Evolutionary conservation across 2,113 vertebrate species (phyloP), one percentile per base, ranked within the genome.

Genomic region (Nothocercus julius): DNA sequence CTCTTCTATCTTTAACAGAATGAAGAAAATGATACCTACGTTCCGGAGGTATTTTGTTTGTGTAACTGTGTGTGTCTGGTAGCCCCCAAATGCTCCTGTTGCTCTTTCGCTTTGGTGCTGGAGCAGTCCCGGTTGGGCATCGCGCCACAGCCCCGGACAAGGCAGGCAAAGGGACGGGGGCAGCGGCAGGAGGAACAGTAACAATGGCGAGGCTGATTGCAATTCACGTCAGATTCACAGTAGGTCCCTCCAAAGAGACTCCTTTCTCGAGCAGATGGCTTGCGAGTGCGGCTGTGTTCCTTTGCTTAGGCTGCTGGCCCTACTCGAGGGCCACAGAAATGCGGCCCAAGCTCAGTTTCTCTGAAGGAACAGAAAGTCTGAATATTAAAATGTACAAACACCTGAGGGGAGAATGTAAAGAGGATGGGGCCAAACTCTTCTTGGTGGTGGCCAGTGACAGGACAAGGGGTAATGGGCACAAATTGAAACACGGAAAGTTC

Each of bases 81-180:
- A 9, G 25, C 19, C 11, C 18, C 0, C 1, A 14, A 5, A 2
- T 25, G 45, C 36, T 3, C 62, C 1, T 0, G 2, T 0, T 5
- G 16, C 51, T 34, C 73, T 32, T 30, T 32, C 11, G 42, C 19
- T 30, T 14, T 45, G 20, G 7, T 68, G 30, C 4, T 19, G 40
- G 44, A 15, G 42, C 66, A 24, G 28, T 13, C 66, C 66, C 66
- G 6, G 20, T 10, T 15, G 47, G 36, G 47, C 28, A 42, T 17
- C 16, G 4, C 21, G n/a, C 0, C 1, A 18, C 36, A 30, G 40
- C 32, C 20, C 53, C 14, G 15, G 63, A 14, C 2, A 15, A 40
- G 38, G 42, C 47, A 32, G 73, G 53, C 15, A 34, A 3, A 18
- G 0, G 3, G 67, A 59, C 78, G 30, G 47, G 34, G n/a, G 49